Evolutionary conservation across 2,113 vertebrate genomes (phyloP).

Genomic region (Forbesichthys agassizii): DNA sequence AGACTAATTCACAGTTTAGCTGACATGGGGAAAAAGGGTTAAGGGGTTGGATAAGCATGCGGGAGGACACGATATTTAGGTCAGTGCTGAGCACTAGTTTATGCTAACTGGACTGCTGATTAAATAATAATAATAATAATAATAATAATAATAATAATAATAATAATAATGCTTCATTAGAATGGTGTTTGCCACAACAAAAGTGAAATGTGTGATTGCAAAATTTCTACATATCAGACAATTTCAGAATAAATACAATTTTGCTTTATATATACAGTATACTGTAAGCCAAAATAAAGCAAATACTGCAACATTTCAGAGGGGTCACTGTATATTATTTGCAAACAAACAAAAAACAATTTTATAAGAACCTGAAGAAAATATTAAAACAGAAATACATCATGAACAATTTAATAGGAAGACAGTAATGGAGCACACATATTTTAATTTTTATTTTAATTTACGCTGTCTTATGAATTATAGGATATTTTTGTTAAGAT

Average conservation of each 20-base stretch:
- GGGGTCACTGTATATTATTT: neutral
- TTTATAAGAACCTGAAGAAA: no score
- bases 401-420: no score
- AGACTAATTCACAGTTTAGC: constrained; percentile 57
- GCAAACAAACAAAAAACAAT: no score
- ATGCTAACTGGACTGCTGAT: neutral
- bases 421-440: no score
- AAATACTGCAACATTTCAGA: neutral
- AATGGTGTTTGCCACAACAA: constrained; percentile 19
- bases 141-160: no score
- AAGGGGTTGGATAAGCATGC: neutral
- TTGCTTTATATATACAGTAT: neutral
- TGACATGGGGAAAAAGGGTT: constrained; percentile 19
- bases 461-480: no score
- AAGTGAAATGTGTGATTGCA: no score
- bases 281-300: neutral
- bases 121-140: neutral
- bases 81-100: neutral
- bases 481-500: neutral
- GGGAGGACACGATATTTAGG: no score
- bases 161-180: constrained; percentile 8
- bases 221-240: no score
- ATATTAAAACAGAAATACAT: no score
- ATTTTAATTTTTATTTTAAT: no score
- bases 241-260: neutral